These are phyloP conservation scores for Volucella zonaria DNA, from an alignment of 2,888 invertebrate genomes.

Conservation along the genomic window DNA sequence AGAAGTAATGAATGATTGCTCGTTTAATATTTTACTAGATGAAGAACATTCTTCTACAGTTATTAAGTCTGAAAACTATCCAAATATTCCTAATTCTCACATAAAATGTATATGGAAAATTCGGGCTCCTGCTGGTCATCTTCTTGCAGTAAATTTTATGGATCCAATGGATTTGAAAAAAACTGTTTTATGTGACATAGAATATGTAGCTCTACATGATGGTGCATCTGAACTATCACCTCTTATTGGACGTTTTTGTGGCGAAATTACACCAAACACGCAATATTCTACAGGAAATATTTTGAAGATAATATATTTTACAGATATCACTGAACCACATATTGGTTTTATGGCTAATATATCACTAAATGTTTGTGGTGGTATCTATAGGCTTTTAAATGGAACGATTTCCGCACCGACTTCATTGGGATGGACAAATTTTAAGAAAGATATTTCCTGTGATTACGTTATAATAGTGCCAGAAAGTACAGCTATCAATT, in stretches of 20 bases:
- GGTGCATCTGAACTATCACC: constrained; percentile 89
- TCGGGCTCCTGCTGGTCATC: constrained; percentile 88
- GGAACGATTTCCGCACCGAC: constrained; percentile 88
- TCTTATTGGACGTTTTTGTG: constrained; percentile 87
- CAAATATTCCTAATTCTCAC: constrained; percentile 90
- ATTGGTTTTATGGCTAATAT: constrained; percentile 88
- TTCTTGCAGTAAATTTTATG: constrained; percentile 90
- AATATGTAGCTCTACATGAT: constrained; percentile 91
- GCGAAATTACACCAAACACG: constrained; percentile 84
- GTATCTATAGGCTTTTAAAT: constrained; percentile 85
- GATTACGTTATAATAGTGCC: constrained; percentile 87
- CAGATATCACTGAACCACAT: constrained; percentile 87
- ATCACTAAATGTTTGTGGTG: constrained; percentile 85
- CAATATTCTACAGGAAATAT: constrained; percentile 87
- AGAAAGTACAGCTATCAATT: constrained; percentile 82
- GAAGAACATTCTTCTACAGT: constrained; percentile 65
- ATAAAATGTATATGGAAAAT: constrained; percentile 93
- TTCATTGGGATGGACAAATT: constrained; percentile 84
- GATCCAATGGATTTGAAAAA: constrained; percentile 88
- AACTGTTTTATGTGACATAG: constrained; percentile 79
- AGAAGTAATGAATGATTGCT: constrained; percentile 84
- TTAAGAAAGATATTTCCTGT: constrained; percentile 86
- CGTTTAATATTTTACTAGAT: constrained; percentile 84
- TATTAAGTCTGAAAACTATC: constrained; percentile 92
- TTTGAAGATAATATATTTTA: constrained; percentile 88